Base-by-base conservation (phyloP, 2,888 invertebrate genomes). In the Tipula vernalis region DNA sequence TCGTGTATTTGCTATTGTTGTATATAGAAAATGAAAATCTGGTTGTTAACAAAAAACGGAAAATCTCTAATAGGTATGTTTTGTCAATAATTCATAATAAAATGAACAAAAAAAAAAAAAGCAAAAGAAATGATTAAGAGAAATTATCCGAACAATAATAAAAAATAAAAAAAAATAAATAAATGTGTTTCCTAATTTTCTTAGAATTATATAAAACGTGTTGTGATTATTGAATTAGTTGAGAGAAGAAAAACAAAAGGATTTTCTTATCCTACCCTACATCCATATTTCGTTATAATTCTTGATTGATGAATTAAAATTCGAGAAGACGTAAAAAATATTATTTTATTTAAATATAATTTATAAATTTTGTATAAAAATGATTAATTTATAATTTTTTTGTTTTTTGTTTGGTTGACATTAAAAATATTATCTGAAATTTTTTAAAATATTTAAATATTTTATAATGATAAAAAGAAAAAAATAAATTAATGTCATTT, bases 221-320 rank as follows among this genome's bases (percentile, higher is more conserved):
- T 28, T 71, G 6, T 71, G 71, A 71, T 71, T 71, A 71, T 71
- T 71, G n/a, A 71, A 71, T 71, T 71, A 71, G 15, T 15, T 57
- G 4, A 57, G 51, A n/a, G 51, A 0, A 15, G 51, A 15, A 71
- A 71, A 71, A 10, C 12, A 28, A 71, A 71, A 28, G 71, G 71
- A 71, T 71, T 71, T 71, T 71, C 71, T 10, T 71, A 71, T 71
- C 71, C 71, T 28, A 15, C 15, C 6, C 6, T 39, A 51, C 0
- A 51, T 71, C 28, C 12, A 10, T 28, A 71, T 71, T 28, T 71
- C 15, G 51, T 57, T 71, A 28, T 71, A 71, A 71, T 71, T 71
- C 71, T 71, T 71, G 71, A 71, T 71, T 71, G 71, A 71, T 71
- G 71, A 71, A 71, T 71, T 71, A 71, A 71, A 71, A 71, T 71